Conservation (phyloP, 2,113 vertebrate species). For the Hucho hucho region DNA sequence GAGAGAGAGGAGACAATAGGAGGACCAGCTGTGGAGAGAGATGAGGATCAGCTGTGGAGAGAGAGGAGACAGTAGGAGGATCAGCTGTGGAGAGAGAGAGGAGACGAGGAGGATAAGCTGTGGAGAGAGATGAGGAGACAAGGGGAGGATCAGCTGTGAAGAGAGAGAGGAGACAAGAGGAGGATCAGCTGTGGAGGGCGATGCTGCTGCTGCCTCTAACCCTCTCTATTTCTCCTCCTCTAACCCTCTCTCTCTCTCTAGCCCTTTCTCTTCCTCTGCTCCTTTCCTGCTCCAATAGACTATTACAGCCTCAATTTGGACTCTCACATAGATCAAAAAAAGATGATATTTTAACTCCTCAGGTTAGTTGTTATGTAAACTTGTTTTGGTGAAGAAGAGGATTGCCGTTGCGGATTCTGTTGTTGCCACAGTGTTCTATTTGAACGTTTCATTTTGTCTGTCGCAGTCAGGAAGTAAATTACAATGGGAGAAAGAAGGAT, state of each 20-base stretch:
- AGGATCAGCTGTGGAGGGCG: no score
- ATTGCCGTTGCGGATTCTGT: background rate
- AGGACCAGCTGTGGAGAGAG: no score
- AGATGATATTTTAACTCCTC: background rate
- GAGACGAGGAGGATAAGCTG: no score
- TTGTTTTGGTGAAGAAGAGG: background rate
- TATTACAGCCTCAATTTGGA: background rate
- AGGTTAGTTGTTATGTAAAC: background rate
- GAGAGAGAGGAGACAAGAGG: background rate
- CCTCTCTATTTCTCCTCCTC: no score
- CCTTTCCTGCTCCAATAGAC: no score
- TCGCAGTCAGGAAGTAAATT: background rate
- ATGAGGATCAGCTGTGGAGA: no score
- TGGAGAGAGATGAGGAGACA: no score
- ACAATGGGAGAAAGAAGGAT: background rate
- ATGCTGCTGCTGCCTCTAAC: no score
- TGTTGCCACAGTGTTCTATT: background rate
- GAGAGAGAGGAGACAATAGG: constrained; percentile 1
- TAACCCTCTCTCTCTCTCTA: background rate
- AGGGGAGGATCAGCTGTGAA: constrained; percentile 21
- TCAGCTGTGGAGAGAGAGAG: constrained; percentile 38
- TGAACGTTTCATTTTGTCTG: background rate
- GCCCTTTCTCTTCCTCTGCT: background rate
- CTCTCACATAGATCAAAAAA: background rate
- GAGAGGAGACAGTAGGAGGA: no score